Percentiles rank a stretch among this genome's conserved stretches.
Evolutionary conservation across 2,797 vertebrate species (phyloP).

Genomic region (Setipinna tenuifilis): DNA sequence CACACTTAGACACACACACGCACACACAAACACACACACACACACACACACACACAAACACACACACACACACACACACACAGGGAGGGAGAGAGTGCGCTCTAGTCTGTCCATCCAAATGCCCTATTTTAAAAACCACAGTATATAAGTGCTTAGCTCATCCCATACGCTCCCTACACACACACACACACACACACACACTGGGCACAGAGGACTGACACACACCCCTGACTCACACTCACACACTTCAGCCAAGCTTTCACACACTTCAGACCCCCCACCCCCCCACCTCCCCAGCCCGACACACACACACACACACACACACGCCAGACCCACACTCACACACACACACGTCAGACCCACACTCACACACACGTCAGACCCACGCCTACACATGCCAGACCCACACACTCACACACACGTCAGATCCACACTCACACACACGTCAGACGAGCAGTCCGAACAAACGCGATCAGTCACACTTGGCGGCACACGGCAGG

Average conservation of each 20-base stretch:
- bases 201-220: slow-evolving; percentile 26
- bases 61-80: neutral
- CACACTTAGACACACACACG: no score
- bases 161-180: slow-evolving; percentile 56
- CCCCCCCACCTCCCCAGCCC: no score
- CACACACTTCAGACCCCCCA: no score
- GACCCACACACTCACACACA: slow-evolving; percentile 39
- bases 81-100: no score
- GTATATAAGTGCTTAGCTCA: slow-evolving; percentile 73
- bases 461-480: slow-evolving; percentile 45
- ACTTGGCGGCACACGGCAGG: slow-evolving; percentile 57
- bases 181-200: slow-evolving; percentile 53
- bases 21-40: no score
- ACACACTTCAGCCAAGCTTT: no score
- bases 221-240: no score
- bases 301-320: slow-evolving; percentile 53
- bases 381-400: neutral
- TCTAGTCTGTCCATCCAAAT: slow-evolving; percentile 64
- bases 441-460: neutral
- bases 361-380: no score
- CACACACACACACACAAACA: no score
- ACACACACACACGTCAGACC: slow-evolving; percentile 24
- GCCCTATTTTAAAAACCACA: slow-evolving; percentile 73
- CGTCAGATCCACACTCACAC: slow-evolving; percentile 34
- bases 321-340: slow-evolving; percentile 44